Conservation (phyloP, 2,888 invertebrate species). For the Parnassius glacialis region DNA sequence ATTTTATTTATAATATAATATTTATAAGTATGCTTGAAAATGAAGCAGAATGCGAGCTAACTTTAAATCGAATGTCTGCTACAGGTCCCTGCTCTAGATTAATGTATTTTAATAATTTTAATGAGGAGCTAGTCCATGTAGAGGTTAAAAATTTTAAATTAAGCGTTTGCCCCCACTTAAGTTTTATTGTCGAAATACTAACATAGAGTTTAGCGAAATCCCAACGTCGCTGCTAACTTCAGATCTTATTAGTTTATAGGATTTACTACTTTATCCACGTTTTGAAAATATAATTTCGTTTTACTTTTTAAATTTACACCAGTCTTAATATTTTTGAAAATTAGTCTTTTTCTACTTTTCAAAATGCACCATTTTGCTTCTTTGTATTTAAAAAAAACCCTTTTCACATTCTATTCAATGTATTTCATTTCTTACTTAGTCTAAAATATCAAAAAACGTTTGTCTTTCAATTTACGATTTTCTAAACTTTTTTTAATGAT, state of each 20-base stretch:
- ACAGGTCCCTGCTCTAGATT: constrained; percentile 31
- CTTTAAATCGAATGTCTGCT: background rate
- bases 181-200: constrained; percentile 48
- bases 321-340: background rate
- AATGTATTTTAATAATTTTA: constrained; percentile 47
- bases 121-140: constrained; percentile 75
- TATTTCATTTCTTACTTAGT: too few species aligned
- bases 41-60: background rate
- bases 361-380: too few species aligned
- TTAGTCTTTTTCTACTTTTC: too few species aligned
- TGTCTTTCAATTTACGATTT: too few species aligned
- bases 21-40: background rate
- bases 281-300: background rate
- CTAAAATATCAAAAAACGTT: too few species aligned
- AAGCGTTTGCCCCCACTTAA: constrained; percentile 34
- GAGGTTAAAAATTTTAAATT: constrained; percentile 52
- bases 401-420: too few species aligned
- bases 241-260: constrained; percentile 19
- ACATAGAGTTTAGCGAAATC: constrained; percentile 38
- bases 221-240: constrained; percentile 16
- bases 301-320: background rate
- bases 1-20: too few species aligned
- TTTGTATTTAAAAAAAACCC: too few species aligned
- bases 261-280: background rate
- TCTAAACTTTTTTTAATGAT: too few species aligned